These are phyloP conservation scores for Natator depressus DNA, from an alignment of 2,113 vertebrate species.

Conservation along the genomic window DNA sequence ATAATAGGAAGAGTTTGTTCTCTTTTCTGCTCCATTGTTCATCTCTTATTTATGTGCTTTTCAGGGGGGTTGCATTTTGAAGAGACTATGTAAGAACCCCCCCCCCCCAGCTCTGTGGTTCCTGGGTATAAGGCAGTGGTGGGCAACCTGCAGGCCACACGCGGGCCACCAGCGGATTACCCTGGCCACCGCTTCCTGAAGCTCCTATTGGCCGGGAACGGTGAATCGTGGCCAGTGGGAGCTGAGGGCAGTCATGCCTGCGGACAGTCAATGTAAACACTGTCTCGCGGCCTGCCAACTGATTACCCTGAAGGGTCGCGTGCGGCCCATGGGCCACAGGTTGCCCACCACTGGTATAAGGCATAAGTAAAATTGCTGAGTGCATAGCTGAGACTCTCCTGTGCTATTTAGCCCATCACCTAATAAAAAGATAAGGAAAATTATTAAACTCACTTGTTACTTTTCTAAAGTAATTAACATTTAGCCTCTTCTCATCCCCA, in stretches of 20 bases:
- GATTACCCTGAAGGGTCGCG: too few relatives aligned
- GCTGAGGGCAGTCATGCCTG: too few relatives aligned
- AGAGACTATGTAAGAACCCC: neutral
- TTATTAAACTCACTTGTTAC: conserved; percentile 40
- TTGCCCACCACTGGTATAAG: neutral
- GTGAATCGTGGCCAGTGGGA: too few relatives aligned
- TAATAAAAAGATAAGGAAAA: conserved; percentile 52
- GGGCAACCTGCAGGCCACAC: too few relatives aligned
- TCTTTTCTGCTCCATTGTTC: neutral
- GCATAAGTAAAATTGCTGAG: neutral
- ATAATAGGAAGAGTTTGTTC: neutral
- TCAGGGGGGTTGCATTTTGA: neutral
- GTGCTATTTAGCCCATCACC: neutral
- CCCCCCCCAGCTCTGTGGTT: neutral
- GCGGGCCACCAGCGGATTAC: too few relatives aligned
- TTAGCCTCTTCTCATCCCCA: conserved; percentile 36
- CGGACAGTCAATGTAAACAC: too few relatives aligned
- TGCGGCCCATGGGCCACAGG: too few relatives aligned
- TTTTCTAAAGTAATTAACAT: conserved; percentile 57
- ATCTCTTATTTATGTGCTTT: neutral
- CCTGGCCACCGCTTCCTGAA: too few relatives aligned
- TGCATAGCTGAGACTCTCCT: neutral
- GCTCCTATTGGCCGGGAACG: too few relatives aligned
- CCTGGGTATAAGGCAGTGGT: neutral
- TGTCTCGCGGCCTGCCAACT: too few relatives aligned